Evolutionary conservation across 2,797 vertebrate genomes (phyloP).

Genomic region (Anguilla megastoma): DNA sequence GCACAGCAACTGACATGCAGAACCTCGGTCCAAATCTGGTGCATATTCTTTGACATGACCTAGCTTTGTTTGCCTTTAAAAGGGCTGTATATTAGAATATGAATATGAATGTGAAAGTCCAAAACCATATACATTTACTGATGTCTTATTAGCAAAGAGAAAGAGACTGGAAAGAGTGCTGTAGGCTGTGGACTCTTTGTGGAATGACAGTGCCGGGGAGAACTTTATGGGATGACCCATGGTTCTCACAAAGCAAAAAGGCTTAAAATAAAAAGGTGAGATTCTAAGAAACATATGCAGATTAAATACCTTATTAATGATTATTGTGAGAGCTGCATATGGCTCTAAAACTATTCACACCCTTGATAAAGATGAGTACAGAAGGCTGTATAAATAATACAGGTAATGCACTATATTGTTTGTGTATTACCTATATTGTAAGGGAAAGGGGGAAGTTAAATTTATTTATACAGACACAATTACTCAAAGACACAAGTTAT

Average conservation of each 20-base stretch:
- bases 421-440: neutral
- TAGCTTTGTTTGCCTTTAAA: neutral
- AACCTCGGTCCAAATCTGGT: neutral
- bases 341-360: neutral
- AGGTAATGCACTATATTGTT: neutral
- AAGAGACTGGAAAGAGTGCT: neutral
- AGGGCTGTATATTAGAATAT: neutral
- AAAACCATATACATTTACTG: neutral
- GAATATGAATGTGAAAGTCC: neutral
- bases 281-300: neutral
- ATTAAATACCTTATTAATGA: neutral
- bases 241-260: constrained; percentile 6
- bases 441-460: neutral
- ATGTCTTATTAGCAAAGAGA: neutral
- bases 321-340: neutral
- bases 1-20: neutral
- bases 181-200: neutral
- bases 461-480: neutral
- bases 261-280: neutral
- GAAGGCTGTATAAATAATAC: neutral
- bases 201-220: neutral
- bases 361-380: too few species aligned
- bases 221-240: neutral
- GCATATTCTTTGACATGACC: neutral
- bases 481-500: too few species aligned